Base-by-base conservation (phyloP, 1,140 invertebrate species). In the Zelostemma sp. region DNA sequence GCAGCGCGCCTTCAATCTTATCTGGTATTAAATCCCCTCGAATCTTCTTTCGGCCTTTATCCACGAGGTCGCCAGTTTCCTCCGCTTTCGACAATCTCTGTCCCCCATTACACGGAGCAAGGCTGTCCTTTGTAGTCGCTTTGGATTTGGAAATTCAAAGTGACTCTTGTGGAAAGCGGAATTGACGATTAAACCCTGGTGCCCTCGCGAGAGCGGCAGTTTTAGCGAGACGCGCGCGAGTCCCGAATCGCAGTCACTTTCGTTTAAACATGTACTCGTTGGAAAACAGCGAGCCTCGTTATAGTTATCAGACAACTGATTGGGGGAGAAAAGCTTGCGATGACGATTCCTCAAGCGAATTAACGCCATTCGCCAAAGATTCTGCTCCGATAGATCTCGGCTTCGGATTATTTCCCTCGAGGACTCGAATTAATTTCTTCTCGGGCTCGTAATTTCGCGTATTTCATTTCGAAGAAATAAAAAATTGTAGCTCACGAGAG, bases 11-110 rank as follows among this genome's bases (percentile, higher is more conserved):
- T 46, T 81, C 79, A 81, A 82, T 82, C 77, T 66, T 82, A 82
- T 82, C 80, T 82, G 67, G 56, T 82, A 82, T 82, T 81, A 82
- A 81, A 82, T 82, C 80, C 77, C 63, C 70, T 73, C 72, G 74
- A 80, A 80, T 71, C 50, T 35, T 41, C 28, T 40, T 35, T 35
- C 43, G 43, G 43, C 9, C 19, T 41, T 46, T 56, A 31, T 43
- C 49, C 28, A 46, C 17, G 43, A 1, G 8, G 43, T 19, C 43
- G 11, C 43, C 11, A 16, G 17, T 19, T 17, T 18, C 19, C 14
- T 49, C 12, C 6, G n/a, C 46, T 49, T 31, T 49, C 4, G 46
- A 16, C 19, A 49, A 49, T 49, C 46, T 31, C 46, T 17, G 43
- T 19, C 5, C 6, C 19, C 43, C 43, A 19, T 19, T 46, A 18